Percentiles rank a stretch among this genome's conserved stretches.
Evolutionary conservation across 2,113 vertebrate genomes (phyloP).

Genomic region (Zosterops pallidus): DNA sequence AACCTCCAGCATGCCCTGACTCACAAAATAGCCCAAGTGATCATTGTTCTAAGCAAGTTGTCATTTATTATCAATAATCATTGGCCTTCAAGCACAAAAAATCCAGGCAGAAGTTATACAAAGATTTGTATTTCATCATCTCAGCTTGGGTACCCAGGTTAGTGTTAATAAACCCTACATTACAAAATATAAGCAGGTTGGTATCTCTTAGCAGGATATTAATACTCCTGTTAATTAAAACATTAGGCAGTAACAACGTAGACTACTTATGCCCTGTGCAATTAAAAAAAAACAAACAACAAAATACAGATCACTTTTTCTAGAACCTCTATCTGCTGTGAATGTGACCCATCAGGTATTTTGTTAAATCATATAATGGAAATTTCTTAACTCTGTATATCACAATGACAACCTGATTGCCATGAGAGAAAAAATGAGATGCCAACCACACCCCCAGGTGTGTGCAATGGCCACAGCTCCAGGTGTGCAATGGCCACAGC

Average conservation of each 20-base stretch:
- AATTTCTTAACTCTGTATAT: neutral
- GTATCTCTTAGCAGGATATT: neutral
- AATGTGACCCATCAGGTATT: neutral
- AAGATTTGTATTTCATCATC: neutral
- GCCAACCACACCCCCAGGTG: neutral
- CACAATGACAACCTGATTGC: neutral
- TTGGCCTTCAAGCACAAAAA: neutral
- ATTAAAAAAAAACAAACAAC: no score
- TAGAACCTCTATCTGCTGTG: neutral
- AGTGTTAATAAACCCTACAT: neutral
- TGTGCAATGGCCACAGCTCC: neutral
- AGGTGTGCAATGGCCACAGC: neutral
- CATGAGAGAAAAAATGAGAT: neutral
- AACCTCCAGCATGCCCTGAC: accelerated
- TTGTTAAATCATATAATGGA: neutral
- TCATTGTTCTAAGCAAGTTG: neutral
- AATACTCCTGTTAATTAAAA: neutral
- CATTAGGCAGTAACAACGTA: neutral
- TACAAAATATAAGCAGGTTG: neutral
- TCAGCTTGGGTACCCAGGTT: neutral
- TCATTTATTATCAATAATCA: neutral
- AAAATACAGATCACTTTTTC: neutral
- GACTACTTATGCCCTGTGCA: neutral
- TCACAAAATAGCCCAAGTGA: neutral
- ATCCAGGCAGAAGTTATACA: neutral